These are phyloP conservation scores for Cyprinodon brontotheroides DNA, from an alignment of 2,113 vertebrate species.

Conservation along the genomic window DNA sequence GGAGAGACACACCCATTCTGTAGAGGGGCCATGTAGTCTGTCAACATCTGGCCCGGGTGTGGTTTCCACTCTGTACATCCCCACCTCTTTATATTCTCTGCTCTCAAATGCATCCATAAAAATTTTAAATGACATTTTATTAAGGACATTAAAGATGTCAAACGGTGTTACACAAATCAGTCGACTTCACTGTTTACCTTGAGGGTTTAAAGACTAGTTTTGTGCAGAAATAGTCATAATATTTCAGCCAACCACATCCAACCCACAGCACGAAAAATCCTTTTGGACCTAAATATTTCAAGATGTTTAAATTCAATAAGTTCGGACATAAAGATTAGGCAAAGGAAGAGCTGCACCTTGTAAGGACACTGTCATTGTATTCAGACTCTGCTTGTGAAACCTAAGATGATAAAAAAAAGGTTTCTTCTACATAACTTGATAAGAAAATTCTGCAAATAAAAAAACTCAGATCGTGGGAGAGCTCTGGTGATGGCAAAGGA, in stretches of 20 bases:
- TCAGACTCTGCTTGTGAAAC: not conserved
- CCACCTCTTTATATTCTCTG: conserved; percentile 34
- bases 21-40: conserved; percentile 54
- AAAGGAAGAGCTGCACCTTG: conserved; percentile 3
- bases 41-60: conserved; percentile 69
- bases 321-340: conserved; percentile 11
- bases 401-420: not conserved
- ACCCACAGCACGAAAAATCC: conserved; percentile 32
- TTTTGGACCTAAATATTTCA: conserved; percentile 27
- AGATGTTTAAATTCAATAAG: conserved; percentile 18
- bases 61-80: conserved; percentile 54
- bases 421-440: conserved; percentile 3
- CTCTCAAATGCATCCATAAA: conserved; percentile 34
- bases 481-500: conserved; percentile 7
- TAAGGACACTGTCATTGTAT: not conserved
- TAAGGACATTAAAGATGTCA: conserved; percentile 54
- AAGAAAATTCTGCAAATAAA: conserved; percentile 24
- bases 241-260: conserved; percentile 31
- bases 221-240: conserved; percentile 9
- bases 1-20: conserved; percentile 63
- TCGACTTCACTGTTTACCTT: conserved; percentile 29
- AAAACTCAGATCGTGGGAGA: conserved; percentile 17
- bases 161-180: conserved; percentile 30
- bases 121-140: conserved; percentile 50
- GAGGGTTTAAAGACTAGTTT: conserved; percentile 36